Base-by-base conservation (phyloP, 2,113 vertebrate species). In the Ranitomeya variabilis region DNA sequence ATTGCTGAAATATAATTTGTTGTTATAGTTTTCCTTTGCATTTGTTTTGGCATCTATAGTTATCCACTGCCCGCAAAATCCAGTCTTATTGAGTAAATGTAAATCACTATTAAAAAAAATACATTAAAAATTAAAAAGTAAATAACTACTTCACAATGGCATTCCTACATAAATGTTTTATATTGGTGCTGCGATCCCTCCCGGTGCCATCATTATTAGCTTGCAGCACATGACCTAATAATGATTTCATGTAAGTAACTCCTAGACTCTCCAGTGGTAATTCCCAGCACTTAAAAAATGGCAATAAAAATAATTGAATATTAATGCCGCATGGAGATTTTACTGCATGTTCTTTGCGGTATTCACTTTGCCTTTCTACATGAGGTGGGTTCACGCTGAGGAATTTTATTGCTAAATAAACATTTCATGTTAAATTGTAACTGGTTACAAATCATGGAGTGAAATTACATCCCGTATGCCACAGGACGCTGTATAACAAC, bases 341-440 rank as follows among this genome's bases (percentile, higher is more conserved):
- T 77, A 77, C 37, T 19, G 15, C 19, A n/a, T 77, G 18, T 37
- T 74, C 31, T 54, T 78, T 54, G 51, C 13, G 51, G 19, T 54
- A n/a, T 78, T n/a, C 51, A 6, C 11, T 11, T 21, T 78, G 10
- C 10, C 5, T 37, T 78, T n/a, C 51, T 54, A n/a, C 37, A 51
- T 21, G 26, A 7, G 2, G 31, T 21, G 37, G 37, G 37, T 77
- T 19, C 79, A 31, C 60, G 79, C 15, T 31, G 15, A 81, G 15
- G 16, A 60, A 60, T 4, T 31, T 81, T 81, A 81, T 62, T 37
- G 79, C 9, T 37, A 81, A 26, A 62, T 79, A 81, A 78, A 78
- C 45, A 78, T 78, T 74, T 78, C 45, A 78, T 78, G 51, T 78
- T 78, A 54, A 78, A 54, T n/a, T 12, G 10, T 54, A 78, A 78